A percentile compares a stretch with the other conserved stretches of the same genome.
phyloP scores from a whole-genome alignment of 2,888 invertebrate species.

The Ctena decussata region DNA sequence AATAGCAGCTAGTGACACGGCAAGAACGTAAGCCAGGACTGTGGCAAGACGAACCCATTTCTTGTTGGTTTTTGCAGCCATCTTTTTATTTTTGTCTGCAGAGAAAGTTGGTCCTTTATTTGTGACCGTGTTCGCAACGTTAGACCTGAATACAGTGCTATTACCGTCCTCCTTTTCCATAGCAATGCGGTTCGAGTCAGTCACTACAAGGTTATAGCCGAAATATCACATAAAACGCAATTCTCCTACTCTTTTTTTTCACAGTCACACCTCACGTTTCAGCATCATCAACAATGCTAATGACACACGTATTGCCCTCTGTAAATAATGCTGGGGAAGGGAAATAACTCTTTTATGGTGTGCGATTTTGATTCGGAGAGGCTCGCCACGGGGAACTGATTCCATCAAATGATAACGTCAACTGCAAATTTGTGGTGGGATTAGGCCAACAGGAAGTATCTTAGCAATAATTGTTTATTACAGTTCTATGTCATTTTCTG shows the following conservation, averaged over 20 bases:
- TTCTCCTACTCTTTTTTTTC: too few species aligned
- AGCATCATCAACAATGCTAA: conserved; percentile 3
- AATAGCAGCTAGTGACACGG: conserved; percentile 97
- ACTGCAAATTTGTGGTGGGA: too few species aligned
- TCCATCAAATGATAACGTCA: too few species aligned
- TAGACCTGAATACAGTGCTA: conserved; percentile 72
- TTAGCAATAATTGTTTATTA: too few species aligned
- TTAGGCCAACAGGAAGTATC: too few species aligned
- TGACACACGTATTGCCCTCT: conserved; percentile 41
- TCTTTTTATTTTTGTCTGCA: conserved; percentile 83
- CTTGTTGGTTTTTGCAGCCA: conserved; percentile 88
- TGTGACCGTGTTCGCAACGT: conserved; percentile 66
- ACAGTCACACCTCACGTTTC: background rate
- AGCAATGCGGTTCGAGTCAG: too few species aligned
- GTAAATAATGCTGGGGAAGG: conserved; percentile 58
- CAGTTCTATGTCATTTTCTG: too few species aligned
- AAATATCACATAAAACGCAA: too few species aligned
- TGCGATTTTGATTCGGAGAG: too few species aligned
- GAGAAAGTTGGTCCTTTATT: conserved; percentile 76
- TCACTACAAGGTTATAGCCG: too few species aligned
- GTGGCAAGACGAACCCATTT: conserved; percentile 96
- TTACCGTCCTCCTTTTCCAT: conserved; percentile 78
- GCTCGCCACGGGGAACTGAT: too few species aligned
- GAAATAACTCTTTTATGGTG: conserved; percentile 56
- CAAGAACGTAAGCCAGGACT: conserved; percentile 97